phyloP scores from a whole-genome alignment of 2,888 invertebrate species.

The Drosophila dives region DNA sequence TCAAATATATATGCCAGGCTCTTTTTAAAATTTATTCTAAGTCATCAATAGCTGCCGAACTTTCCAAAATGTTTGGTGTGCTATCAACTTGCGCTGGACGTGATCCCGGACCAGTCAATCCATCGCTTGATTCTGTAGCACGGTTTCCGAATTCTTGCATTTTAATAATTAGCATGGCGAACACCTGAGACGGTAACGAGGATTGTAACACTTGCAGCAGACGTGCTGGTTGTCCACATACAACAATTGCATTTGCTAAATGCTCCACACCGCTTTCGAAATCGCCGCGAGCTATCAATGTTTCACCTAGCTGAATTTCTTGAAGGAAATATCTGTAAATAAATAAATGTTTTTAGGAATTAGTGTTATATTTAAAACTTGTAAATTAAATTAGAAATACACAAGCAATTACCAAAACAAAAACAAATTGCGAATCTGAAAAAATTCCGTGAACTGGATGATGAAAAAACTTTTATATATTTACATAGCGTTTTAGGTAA shows the following conservation, averaged over 20 bases:
- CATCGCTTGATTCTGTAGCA: slow-evolving; percentile 75
- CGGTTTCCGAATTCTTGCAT: slow-evolving; percentile 85
- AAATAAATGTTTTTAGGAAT: slow-evolving; percentile 1
- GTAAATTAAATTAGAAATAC: not conserved
- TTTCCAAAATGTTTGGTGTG: slow-evolving; percentile 70
- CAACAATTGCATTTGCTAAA: slow-evolving; percentile 97
- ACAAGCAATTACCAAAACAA: no score
- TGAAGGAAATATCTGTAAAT: slow-evolving; percentile 86
- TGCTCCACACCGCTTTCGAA: slow-evolving; percentile 97
- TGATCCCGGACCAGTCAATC: slow-evolving; percentile 65
- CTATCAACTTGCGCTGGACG: slow-evolving; percentile 62
- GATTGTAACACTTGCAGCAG: slow-evolving; percentile 90
- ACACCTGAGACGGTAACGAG: slow-evolving; percentile 97
- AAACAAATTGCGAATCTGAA: no score
- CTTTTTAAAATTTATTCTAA: slow-evolving; percentile 76
- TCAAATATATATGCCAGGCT: slow-evolving; percentile 53
- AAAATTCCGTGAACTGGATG: no score
- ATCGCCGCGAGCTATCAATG: slow-evolving; percentile 93
- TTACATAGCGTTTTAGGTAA: no score
- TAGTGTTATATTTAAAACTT: not conserved
- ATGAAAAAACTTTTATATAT: no score
- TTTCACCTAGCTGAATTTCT: slow-evolving; percentile 97
- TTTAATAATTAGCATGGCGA: slow-evolving; percentile 93
- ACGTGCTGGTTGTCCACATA: slow-evolving; percentile 92
- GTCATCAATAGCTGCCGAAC: slow-evolving; percentile 79